These are phyloP conservation scores for Gastrophryne carolinensis DNA, from an alignment of 2,797 vertebrate species.

Conservation along the genomic window DNA sequence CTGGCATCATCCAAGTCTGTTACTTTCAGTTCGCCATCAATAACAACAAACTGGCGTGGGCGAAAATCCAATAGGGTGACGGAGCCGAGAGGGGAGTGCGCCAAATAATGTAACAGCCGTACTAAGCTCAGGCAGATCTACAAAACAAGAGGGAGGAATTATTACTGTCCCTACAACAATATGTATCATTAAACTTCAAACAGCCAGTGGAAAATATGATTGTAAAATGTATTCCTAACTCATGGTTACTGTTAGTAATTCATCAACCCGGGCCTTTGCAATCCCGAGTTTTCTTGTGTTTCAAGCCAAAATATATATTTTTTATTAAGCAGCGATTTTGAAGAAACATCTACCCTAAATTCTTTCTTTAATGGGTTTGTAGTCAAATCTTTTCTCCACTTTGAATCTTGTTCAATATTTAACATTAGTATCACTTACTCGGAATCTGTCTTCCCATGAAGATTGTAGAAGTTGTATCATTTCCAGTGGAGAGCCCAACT, in stretches of 20 bases:
- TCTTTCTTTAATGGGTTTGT: too few species aligned
- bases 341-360: too few species aligned
- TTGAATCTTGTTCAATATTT: too few species aligned
- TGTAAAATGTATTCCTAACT: not conserved
- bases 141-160: constrained; percentile 23
- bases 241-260: not conserved
- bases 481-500: constrained; percentile 83
- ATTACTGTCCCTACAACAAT: too few species aligned
- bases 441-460: constrained; percentile 87
- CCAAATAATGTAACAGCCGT: constrained; percentile 81
- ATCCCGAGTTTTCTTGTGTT: too few species aligned
- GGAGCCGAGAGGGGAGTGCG: constrained; percentile 84
- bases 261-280: too few species aligned
- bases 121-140: constrained; percentile 87
- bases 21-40: constrained; percentile 84
- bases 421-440: constrained; percentile 74
- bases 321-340: not conserved
- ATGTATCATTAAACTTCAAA: too few species aligned
- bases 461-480: constrained; percentile 89
- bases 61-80: constrained; percentile 86
- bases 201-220: too few species aligned
- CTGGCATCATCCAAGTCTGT: constrained; percentile 85
- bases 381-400: too few species aligned
- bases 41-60: constrained; percentile 86
- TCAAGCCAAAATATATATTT: too few species aligned